phyloP scores from a whole-genome alignment of 1,140 invertebrate genomes.

The Spodoptera frugiperda region DNA sequence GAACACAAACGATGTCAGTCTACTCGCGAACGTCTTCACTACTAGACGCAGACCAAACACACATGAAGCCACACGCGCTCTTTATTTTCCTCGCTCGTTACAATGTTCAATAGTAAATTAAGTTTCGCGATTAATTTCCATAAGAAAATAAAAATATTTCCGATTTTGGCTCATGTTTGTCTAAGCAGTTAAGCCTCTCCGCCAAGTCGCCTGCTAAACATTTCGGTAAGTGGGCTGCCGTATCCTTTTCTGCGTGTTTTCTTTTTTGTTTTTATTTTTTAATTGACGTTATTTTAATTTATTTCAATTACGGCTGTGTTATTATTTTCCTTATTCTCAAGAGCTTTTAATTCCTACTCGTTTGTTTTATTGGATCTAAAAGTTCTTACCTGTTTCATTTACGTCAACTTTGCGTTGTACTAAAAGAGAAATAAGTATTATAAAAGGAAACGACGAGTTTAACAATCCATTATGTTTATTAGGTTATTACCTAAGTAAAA shows the following conservation, averaged over 20 bases:
- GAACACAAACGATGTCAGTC: conserved; percentile 74
- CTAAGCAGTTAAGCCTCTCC: conserved; percentile 66
- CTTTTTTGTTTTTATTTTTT: conserved; percentile 7
- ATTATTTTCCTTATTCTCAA: too few species aligned
- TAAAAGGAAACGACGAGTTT: conserved; percentile 5
- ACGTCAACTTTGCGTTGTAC: neutral
- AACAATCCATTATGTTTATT: conserved; percentile 41
- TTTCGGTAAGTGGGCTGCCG: conserved; percentile 30
- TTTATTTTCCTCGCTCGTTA: conserved; percentile 45
- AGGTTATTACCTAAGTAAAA: conserved; percentile 38
- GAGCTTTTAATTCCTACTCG: neutral
- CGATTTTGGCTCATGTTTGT: conserved; percentile 62
- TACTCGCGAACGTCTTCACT: conserved; percentile 62
- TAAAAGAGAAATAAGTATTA: neutral
- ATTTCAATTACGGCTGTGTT: too few species aligned
- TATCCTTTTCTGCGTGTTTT: neutral
- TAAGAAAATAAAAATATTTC: neutral
- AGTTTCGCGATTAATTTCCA: neutral
- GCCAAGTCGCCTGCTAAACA: conserved; percentile 50
- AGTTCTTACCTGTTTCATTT: conserved; percentile 13
- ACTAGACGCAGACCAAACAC: conserved; percentile 59
- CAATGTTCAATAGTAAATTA: conserved; percentile 53
- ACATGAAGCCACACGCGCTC: conserved; percentile 63
- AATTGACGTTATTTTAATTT: neutral
- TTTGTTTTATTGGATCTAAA: neutral